phyloP scores from a whole-genome alignment of 2,113 vertebrate species.

The Spea bombifrons region DNA sequence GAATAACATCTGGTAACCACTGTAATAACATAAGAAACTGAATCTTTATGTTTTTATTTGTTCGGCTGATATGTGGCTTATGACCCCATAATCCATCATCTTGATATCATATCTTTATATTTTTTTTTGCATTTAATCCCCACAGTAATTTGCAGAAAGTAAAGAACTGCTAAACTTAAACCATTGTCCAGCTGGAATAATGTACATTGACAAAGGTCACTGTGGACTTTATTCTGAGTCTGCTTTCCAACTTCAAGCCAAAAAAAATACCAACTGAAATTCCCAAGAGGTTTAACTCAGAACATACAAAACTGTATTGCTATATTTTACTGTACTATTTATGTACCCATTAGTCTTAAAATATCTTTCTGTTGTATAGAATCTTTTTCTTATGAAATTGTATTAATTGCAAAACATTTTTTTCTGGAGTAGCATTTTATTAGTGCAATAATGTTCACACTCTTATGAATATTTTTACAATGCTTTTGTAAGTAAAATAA shows the following conservation, averaged over 20 bases:
- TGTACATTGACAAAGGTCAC: slow-evolving; percentile 80
- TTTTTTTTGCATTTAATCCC: slow-evolving; percentile 71
- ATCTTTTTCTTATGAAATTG: too few relatives aligned
- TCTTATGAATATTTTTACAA: too few relatives aligned
- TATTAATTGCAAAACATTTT: too few relatives aligned
- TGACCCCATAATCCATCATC: slow-evolving; percentile 81
- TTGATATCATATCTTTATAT: slow-evolving; percentile 79
- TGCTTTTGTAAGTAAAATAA: too few relatives aligned
- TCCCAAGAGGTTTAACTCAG: slow-evolving; percentile 68
- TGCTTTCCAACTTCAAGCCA: slow-evolving; percentile 68
- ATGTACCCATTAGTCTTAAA: too few relatives aligned
- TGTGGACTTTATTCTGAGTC: slow-evolving; percentile 68
- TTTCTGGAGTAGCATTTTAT: too few relatives aligned
- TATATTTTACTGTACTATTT: too few relatives aligned
- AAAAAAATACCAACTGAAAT: slow-evolving; percentile 70
- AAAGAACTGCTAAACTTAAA: slow-evolving; percentile 77
- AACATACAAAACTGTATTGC: slow-evolving; percentile 63
- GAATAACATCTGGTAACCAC: slow-evolving; percentile 78
- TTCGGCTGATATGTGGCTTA: slow-evolving; percentile 79
- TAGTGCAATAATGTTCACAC: too few relatives aligned
- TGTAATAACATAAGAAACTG: slow-evolving; percentile 74
- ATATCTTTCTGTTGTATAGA: too few relatives aligned
- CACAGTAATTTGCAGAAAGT: slow-evolving; percentile 63
- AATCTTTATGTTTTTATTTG: slow-evolving; percentile 78
- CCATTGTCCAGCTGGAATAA: slow-evolving; percentile 83